Conservation (phyloP, 2,888 invertebrate genomes). For the Andrena haemorrhoa region DNA sequence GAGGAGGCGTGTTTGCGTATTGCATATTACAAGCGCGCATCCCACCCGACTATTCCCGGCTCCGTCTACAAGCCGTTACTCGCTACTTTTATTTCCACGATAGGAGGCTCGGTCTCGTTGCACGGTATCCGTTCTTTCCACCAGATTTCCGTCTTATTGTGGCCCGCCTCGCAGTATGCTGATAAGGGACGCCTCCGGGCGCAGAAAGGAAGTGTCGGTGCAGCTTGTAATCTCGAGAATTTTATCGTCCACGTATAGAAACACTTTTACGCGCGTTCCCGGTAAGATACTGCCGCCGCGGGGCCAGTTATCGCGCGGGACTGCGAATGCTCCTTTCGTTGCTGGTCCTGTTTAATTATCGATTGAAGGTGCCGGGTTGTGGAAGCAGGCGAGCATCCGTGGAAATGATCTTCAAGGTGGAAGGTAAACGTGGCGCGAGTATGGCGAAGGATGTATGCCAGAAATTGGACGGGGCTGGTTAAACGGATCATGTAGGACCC, state of each 20-base stretch:
- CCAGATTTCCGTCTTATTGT: conserved; percentile 76
- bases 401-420: not conserved
- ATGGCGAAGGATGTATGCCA: too few relatives aligned
- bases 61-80: conserved; percentile 50
- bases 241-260: conserved; percentile 58
- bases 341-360: conserved; percentile 40
- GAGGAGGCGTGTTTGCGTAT: conserved; percentile 44
- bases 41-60: conserved; percentile 31
- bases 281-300: conserved; percentile 23
- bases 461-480: too few relatives aligned
- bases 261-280: conserved; percentile 47
- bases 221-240: conserved; percentile 60
- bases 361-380: conserved; percentile 1
- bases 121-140: conserved; percentile 73
- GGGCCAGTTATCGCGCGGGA: conserved; percentile 33
- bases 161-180: conserved; percentile 63
- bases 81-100: conserved; percentile 70
- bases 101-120: conserved; percentile 65
- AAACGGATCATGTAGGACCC: too few relatives aligned
- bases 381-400: not conserved
- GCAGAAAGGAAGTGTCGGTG: conserved; percentile 53
- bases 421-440: not conserved
- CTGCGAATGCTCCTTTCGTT: conserved; percentile 17
- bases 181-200: conserved; percentile 65
- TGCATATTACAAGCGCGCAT: conserved; percentile 50